A percentile compares a stretch with the other conserved stretches of the same genome.
Evolutionary conservation across 2,797 vertebrate species (phyloP).

Genomic region (Eutrigla gurnardus): DNA sequence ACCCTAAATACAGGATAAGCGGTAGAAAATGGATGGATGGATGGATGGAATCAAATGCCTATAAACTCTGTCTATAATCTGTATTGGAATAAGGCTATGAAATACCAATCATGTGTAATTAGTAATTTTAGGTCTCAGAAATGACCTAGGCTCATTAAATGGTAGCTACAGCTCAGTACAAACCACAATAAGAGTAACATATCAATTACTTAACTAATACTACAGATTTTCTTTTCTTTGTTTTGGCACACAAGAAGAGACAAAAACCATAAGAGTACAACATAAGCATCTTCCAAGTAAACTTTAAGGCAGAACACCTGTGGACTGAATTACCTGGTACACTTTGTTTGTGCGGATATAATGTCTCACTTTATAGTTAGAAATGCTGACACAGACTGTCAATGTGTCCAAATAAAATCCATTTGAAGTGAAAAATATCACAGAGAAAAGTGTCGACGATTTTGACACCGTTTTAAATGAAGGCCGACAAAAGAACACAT

Average conservation of each 20-base stretch:
- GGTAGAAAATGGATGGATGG: too few species aligned
- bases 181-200: not conserved
- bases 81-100: not conserved
- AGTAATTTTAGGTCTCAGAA: not conserved
- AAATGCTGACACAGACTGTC: not conserved
- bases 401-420: conserved; percentile 9
- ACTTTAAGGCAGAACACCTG: not conserved
- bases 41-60: too few species aligned
- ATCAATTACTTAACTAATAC: not conserved
- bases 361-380: not conserved
- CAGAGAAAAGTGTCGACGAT: conserved; percentile 10
- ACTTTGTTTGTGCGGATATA: too few species aligned
- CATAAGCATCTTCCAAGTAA: not conserved
- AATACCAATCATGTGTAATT: not conserved
- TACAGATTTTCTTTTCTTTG: not conserved
- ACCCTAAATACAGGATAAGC: too few species aligned
- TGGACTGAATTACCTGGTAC: not conserved
- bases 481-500: conserved; percentile 44
- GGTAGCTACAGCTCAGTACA: not conserved
- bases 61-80: not conserved
- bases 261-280: not conserved
- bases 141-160: not conserved
- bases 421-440: conserved; percentile 14
- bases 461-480: conserved; percentile 18
- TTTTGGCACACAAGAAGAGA: not conserved